phyloP scores from a whole-genome alignment of 35 echinoderm and acorn worm genomes.

The Lytechinus pictus region DNA sequence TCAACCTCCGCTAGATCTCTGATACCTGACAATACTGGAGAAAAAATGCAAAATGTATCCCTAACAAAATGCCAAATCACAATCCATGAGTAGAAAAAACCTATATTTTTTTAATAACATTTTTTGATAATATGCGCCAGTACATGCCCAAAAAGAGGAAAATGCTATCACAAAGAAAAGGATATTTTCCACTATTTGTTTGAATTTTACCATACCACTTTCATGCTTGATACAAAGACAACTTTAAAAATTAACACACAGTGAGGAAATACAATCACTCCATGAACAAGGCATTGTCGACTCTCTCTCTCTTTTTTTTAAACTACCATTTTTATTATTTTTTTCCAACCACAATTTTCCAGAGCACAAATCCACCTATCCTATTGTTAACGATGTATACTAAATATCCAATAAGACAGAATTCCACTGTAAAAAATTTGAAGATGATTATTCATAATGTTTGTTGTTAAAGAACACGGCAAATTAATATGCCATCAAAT shows the following conservation, averaged over 20 bases:
- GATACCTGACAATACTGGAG: conserved; percentile 10
- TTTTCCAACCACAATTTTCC: conserved; percentile 12
- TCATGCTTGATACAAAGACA: not conserved
- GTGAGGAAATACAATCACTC: conserved; percentile 23
- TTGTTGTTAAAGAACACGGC: conserved; percentile 45
- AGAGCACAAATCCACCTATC: conserved; percentile 15
- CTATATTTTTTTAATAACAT: not conserved
- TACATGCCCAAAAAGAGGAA: not conserved
- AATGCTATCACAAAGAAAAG: not conserved
- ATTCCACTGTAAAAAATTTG: not conserved
- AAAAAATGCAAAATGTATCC: not conserved
- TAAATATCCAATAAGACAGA: conserved; percentile 4
- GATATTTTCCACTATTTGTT: not conserved
- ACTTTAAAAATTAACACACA: not conserved
- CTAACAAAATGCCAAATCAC: not conserved
- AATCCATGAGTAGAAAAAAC: not conserved
- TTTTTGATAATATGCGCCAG: not conserved
- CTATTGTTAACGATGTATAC: conserved; percentile 14
- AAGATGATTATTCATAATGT: not conserved
- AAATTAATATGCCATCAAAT: conserved; percentile 39
- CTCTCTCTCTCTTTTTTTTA: not conserved
- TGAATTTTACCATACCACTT: not conserved
- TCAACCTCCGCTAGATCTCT: not conserved
- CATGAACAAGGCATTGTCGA: not conserved
- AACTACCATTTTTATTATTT: not conserved